A percentile compares a stretch with the other conserved stretches of the same genome.
These are phyloP conservation scores for Tyrophagus putrescentiae DNA, from an alignment of 1,140 invertebrate species.

Conservation along the genomic window DNA sequence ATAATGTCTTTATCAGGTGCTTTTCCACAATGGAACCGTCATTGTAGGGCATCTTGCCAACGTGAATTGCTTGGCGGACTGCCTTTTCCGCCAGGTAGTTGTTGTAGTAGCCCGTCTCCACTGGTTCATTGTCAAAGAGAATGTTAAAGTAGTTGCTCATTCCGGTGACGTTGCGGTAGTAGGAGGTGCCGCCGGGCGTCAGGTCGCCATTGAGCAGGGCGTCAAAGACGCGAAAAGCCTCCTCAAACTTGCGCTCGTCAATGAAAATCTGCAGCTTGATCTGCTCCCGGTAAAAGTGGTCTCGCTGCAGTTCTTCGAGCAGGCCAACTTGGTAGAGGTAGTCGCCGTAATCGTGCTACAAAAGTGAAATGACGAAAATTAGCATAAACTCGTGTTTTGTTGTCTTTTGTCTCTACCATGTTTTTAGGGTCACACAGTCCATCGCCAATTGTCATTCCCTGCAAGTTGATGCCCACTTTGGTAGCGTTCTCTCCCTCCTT, in stretches of 20 bases:
- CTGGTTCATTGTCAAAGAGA: slow-evolving; percentile 43
- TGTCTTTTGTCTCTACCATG: too few relatives aligned
- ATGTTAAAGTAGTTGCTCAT: slow-evolving; percentile 65
- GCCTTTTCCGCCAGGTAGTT: slow-evolving; percentile 35
- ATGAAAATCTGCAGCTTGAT: slow-evolving; percentile 24
- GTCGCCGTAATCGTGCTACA: slow-evolving; percentile 55
- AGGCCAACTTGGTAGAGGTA: slow-evolving; percentile 67
- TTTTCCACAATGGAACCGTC: slow-evolving; percentile 41
- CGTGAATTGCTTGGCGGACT: slow-evolving; percentile 57
- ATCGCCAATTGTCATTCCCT: slow-evolving; percentile 62
- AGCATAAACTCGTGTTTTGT: slow-evolving; percentile 57
- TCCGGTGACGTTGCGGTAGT: slow-evolving; percentile 60
- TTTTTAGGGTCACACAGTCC: slow-evolving; percentile 62
- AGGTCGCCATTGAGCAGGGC: slow-evolving; percentile 50
- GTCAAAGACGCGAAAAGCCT: slow-evolving; percentile 37
- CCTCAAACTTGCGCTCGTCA: slow-evolving; percentile 13
- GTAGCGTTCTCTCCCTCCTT: slow-evolving; percentile 34
- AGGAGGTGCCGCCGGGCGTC: slow-evolving; percentile 33
- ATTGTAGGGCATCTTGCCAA: slow-evolving; percentile 57
- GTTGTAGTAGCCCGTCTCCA: slow-evolving; percentile 33
- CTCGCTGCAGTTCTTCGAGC: slow-evolving; percentile 42
- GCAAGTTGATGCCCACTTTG: slow-evolving; percentile 30
- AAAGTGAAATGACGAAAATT: too few relatives aligned
- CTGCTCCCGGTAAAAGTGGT: slow-evolving; percentile 29
- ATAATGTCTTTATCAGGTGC: slow-evolving; percentile 61